phyloP scores from a whole-genome alignment of 1,140 invertebrate genomes.

The Charaxes varanes region DNA sequence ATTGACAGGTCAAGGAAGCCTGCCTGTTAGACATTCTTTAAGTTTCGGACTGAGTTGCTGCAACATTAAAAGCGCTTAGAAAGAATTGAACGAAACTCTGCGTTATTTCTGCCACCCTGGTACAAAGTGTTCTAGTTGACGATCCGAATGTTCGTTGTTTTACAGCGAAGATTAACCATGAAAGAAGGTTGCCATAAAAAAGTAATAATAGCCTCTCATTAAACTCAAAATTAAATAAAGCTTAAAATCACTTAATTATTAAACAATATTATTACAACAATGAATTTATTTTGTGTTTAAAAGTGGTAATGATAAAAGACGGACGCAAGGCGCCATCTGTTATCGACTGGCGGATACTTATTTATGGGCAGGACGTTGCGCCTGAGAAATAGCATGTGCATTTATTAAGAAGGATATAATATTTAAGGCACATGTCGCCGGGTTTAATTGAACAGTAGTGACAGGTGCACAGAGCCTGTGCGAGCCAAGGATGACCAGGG shows the following conservation, averaged over 20 bases:
- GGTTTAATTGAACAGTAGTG: conserved; percentile 57
- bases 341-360: conserved; percentile 35
- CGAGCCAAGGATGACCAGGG: conserved; percentile 55
- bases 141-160: conserved; percentile 45
- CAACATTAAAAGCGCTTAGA: neutral
- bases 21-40: conserved; percentile 5
- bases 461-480: conserved; percentile 50
- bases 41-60: neutral
- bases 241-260: too few species aligned
- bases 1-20: conserved; percentile 21
- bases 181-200: conserved; percentile 8
- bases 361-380: conserved; percentile 4
- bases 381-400: conserved; percentile 14
- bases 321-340: conserved; percentile 53
- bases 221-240: conserved; percentile 7
- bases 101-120: conserved; percentile 41
- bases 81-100: conserved; percentile 23
- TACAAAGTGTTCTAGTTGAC: conserved; percentile 68
- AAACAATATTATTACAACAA: too few species aligned
- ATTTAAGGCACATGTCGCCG: conserved; percentile 55
- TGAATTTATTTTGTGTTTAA: too few species aligned
- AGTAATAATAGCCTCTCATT: conserved; percentile 1
- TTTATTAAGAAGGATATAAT: conserved; percentile 25
- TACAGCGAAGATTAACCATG: conserved; percentile 8
- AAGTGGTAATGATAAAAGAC: too few species aligned